Evolutionary conservation across 2,888 invertebrate species (phyloP).

Genomic region (Embidobia sp.): DNA sequence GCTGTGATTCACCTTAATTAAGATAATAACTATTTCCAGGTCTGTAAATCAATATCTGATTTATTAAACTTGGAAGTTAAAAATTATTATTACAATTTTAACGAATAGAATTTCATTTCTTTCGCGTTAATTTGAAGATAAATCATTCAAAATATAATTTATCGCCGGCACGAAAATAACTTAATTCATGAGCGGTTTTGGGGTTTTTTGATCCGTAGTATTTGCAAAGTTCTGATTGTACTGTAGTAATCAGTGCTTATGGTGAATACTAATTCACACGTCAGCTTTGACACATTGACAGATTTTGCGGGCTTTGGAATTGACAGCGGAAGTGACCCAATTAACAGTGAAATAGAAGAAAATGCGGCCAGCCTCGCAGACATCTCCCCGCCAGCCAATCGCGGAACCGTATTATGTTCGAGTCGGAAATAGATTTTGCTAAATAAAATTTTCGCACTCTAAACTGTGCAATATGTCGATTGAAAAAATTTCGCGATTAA

Average conservation of each 20-base stretch:
- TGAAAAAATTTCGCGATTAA: not conserved
- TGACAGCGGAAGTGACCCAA: constrained; percentile 79
- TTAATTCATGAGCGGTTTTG: not conserved
- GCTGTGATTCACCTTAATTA: no score
- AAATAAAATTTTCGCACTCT: constrained; percentile 68
- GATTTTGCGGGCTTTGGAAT: constrained; percentile 62
- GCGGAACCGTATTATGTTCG: constrained; percentile 73
- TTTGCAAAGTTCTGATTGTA: not conserved
- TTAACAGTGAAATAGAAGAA: constrained; percentile 76
- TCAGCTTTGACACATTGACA: constrained; percentile 36
- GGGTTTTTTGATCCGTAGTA: not conserved
- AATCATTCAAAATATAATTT: constrained; percentile 36
- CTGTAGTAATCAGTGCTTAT: constrained; percentile 6
- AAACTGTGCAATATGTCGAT: constrained; percentile 39
- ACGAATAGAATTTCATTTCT: constrained; percentile 6
- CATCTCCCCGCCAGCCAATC: constrained; percentile 75
- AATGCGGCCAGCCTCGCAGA: constrained; percentile 78
- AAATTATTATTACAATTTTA: constrained; percentile 5
- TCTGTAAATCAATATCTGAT: no score
- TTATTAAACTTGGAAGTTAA: no score
- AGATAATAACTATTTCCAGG: no score
- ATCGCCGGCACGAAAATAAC: constrained; percentile 38
- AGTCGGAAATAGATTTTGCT: constrained; percentile 79
- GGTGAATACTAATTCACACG: not conserved
- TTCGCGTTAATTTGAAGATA: constrained; percentile 20